These are phyloP conservation scores for Tridacna gigas DNA, from an alignment of 2,888 invertebrate species.

Conservation along the genomic window DNA sequence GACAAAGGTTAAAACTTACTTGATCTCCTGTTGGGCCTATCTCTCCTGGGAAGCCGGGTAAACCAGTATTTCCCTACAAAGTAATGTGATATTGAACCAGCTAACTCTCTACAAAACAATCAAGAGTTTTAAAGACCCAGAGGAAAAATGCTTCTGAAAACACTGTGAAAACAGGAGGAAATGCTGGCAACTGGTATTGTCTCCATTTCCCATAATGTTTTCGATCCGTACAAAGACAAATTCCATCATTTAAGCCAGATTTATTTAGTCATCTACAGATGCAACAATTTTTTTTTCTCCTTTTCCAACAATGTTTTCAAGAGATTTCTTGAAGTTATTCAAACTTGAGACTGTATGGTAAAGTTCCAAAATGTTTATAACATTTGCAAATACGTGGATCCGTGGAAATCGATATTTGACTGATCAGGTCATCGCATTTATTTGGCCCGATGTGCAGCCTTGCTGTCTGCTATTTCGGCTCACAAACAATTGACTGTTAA, in stretches of 20 bases:
- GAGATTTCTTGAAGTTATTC: no score
- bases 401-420: no score
- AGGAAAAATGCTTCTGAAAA: not conserved
- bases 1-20: slow-evolving; percentile 65
- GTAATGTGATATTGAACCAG: not conserved
- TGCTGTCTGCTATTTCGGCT: no score
- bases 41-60: slow-evolving; percentile 68
- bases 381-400: no score
- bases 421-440: no score
- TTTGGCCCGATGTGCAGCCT: no score
- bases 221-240: not conserved
- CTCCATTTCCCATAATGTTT: not conserved
- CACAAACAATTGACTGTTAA: no score
- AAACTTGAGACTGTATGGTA: no score
- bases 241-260: not conserved
- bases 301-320: no score
- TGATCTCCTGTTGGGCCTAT: slow-evolving; percentile 71
- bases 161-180: not conserved
- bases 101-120: not conserved
- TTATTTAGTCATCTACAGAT: no score
- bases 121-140: not conserved
- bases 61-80: slow-evolving; percentile 64
- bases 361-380: no score
- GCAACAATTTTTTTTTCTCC: no score
- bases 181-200: not conserved